Conservation (phyloP, 2,888 invertebrate genomes). For the Pyrrhosoma nymphula region DNA sequence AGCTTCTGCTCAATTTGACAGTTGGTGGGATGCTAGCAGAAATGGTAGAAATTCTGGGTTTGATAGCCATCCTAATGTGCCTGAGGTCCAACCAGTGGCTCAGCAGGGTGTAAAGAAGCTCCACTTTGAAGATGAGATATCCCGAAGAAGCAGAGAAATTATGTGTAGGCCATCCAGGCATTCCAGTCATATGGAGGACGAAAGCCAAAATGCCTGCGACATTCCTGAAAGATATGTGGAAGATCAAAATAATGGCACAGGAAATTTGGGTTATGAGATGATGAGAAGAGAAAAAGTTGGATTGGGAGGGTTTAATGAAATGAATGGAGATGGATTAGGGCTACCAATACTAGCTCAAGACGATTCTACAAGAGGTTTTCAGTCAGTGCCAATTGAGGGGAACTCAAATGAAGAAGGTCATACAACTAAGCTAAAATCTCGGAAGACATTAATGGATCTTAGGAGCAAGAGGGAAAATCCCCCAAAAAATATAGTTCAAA, state of each 20-base stretch:
- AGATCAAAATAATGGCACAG: not conserved
- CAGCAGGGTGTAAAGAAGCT: constrained; percentile 30
- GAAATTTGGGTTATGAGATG: not conserved
- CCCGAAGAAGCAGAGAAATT: constrained; percentile 28
- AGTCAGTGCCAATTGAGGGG: not conserved
- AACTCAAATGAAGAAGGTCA: not conserved
- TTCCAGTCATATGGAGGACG: not conserved
- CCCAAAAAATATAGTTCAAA: constrained; percentile 75
- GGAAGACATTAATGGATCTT: constrained; percentile 19
- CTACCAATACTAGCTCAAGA: not conserved
- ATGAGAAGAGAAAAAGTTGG: not conserved
- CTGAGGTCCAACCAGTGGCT: not conserved
- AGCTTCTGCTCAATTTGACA: constrained; percentile 64
- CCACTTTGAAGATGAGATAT: constrained; percentile 60
- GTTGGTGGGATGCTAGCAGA: constrained; percentile 67
- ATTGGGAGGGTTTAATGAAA: not conserved
- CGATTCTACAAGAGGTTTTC: not conserved
- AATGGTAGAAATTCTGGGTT: not conserved
- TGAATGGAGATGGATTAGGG: not conserved
- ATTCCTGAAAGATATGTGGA: not conserved
- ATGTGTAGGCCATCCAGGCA: not conserved
- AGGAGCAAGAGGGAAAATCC: constrained; percentile 70
- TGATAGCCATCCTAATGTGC: not conserved
- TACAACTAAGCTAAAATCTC: constrained; percentile 3
- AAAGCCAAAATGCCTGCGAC: not conserved